Percentiles rank a stretch among this genome's conserved stretches.
Conservation (phyloP, 2,888 invertebrate genomes). For the Anthrax anthrax region DNA sequence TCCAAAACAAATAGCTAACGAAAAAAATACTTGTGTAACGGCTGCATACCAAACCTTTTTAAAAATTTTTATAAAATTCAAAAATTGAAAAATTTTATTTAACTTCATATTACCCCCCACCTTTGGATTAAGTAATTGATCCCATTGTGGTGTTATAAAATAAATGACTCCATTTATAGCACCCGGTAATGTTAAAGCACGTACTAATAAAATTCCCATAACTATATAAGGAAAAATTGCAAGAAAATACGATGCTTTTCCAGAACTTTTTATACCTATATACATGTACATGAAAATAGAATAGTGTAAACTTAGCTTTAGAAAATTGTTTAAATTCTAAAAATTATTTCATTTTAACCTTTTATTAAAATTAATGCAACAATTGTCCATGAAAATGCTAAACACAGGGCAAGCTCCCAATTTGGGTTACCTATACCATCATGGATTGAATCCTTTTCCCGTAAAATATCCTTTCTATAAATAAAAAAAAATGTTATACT, state of each 20-base stretch:
- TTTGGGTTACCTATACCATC: slow-evolving; percentile 42
- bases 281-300: no score
- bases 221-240: slow-evolving; percentile 52
- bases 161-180: slow-evolving; percentile 47
- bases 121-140: slow-evolving; percentile 30
- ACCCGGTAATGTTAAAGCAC: slow-evolving; percentile 44
- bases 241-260: slow-evolving; percentile 54
- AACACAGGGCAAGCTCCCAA: slow-evolving; percentile 38
- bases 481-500: background rate
- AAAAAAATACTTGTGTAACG: slow-evolving; percentile 49
- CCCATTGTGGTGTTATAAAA: slow-evolving; percentile 50
- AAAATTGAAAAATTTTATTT: background rate
- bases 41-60: slow-evolving; percentile 47
- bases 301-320: no score
- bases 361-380: slow-evolving; percentile 39
- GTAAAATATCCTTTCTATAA: slow-evolving; percentile 37
- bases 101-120: slow-evolving; percentile 9
- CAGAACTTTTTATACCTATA: slow-evolving; percentile 40
- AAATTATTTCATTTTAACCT: slow-evolving; percentile 30
- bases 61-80: background rate
- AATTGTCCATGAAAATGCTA: slow-evolving; percentile 39
- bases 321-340: slow-evolving; percentile 32
- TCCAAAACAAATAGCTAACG: slow-evolving; percentile 46
- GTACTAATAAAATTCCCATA: slow-evolving; percentile 43
- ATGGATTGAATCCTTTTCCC: slow-evolving; percentile 36